A percentile compares a stretch with the other conserved stretches of the same genome.
phyloP scores from a whole-genome alignment of 2,113 vertebrate species.

The Psophia crepitans region DNA sequence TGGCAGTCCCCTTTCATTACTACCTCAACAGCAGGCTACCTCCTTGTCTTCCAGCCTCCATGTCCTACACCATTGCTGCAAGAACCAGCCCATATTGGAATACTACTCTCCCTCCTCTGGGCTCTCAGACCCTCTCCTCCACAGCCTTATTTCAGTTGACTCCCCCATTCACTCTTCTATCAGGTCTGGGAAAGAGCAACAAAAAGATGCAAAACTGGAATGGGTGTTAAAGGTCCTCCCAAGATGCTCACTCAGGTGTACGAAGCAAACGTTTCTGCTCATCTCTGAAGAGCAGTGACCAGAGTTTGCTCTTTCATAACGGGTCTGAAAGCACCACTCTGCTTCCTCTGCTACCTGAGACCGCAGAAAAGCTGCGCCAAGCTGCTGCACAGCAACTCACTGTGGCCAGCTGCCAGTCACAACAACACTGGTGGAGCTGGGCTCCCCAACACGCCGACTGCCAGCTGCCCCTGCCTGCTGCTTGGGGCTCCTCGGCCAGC shows the following conservation, averaged over 20 bases:
- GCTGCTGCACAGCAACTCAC: background rate
- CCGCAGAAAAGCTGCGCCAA: background rate
- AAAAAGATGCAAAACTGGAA: background rate
- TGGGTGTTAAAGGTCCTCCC: too few relatives aligned
- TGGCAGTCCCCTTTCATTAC: fast-evolving
- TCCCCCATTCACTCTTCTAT: background rate
- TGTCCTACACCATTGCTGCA: background rate
- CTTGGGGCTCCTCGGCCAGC: background rate
- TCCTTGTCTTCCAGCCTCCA: background rate
- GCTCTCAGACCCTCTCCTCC: background rate
- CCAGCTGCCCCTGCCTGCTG: background rate
- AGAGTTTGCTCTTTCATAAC: background rate
- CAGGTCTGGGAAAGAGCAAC: background rate
- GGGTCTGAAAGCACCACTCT: background rate
- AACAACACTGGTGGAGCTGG: background rate
- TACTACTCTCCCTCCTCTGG: fast-evolving
- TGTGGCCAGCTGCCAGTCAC: background rate
- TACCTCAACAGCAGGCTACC: background rate
- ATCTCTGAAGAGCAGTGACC: background rate
- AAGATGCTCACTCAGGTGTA: background rate
- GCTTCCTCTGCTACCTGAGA: background rate
- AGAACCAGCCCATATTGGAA: background rate
- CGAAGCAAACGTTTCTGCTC: background rate
- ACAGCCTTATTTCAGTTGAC: background rate
- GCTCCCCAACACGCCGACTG: fast-evolving